phyloP scores from a whole-genome alignment of 2,113 vertebrate species.

The Neodontobutis hainanensis region DNA sequence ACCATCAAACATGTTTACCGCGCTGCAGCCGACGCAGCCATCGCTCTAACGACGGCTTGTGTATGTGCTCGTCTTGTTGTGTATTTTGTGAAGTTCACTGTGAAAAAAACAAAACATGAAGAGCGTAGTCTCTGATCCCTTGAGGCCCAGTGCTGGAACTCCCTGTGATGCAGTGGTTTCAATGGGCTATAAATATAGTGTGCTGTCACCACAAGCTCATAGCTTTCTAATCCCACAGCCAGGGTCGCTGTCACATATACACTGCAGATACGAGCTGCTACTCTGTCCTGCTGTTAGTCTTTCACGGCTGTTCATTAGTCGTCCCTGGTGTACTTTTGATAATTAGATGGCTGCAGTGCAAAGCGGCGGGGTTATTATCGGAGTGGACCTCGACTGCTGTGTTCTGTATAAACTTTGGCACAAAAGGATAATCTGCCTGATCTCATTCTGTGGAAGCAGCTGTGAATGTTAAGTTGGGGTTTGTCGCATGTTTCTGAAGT shows the following conservation, averaged over 20 bases:
- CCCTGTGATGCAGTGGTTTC: conserved; percentile 90
- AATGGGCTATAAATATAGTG: conserved; percentile 76
- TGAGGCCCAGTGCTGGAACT: conserved; percentile 57
- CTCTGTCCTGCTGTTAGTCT: neutral
- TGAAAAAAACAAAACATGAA: conserved; percentile 60
- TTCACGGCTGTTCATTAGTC: conserved; percentile 1
- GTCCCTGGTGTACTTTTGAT: conserved; percentile 34
- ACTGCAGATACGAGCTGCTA: neutral
- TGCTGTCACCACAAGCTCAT: conserved; percentile 59
- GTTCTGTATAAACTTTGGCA: neutral
- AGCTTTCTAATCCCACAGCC: conserved; percentile 67
- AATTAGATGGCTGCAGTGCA: conserved; percentile 20
- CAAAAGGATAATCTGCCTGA: neutral
- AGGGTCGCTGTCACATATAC: conserved; percentile 10
- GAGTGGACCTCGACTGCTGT: neutral
- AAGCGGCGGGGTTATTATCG: conserved; percentile 9
- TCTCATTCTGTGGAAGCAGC: neutral
- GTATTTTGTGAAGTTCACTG: conserved; percentile 35
- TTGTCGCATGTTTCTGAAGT: neutral
- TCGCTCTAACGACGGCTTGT: conserved; percentile 30
- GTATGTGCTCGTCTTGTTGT: neutral
- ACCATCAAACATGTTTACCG: conserved; percentile 59
- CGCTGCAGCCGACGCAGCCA: conserved; percentile 34
- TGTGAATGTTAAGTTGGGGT: neutral
- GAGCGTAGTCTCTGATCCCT: conserved; percentile 60